Evolutionary conservation across 2,797 vertebrate species (phyloP), one percentile per base, ranked within the genome.

Genomic region (Chaenodraco wilsoni): DNA sequence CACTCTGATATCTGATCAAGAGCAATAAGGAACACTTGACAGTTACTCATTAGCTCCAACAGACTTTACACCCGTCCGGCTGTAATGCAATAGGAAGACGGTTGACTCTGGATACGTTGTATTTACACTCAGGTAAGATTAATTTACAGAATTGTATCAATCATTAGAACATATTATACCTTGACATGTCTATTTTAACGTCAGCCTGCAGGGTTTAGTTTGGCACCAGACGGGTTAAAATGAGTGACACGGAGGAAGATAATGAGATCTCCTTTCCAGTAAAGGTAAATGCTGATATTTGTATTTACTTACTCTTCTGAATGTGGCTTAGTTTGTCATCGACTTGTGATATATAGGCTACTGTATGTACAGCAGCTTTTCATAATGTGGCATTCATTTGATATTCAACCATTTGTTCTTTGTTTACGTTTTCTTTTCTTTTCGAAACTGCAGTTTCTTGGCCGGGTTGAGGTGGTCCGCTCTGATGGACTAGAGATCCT

Each of bases 231-330:
- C 3, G 14, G 1, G 50, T 57, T 1, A 65, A 81, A 31, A 94
- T 94, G 94, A 92, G 72, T 4, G 89, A 94, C 73, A 37, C 19
- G 3, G 94, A 93, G 1, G 90, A 92, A 0, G 89, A 94, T 19
- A 76, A 45, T n/a, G 94, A 95, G 85, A 93, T 95, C 77, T 87
- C 84, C 21, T 95, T 95, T 50, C 5, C 64, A 10, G 88, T 94
- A 1, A 95, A 93, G 92, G 95, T 95, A 82, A 85, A 52, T 27
- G 37, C 16, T 13, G 7, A 27, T 43, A n/a, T 21, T 19, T 37
- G 1, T 37, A 37, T 37, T 9, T 37, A 15, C 27, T 33, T 12
- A 5, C 23, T 23, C 23, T 45, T 55, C 44, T n/a, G n/a, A 59
- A 45, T 45, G 5, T 37, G 15, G 9, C 10, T 19, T 11, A 5